Base-by-base conservation (phyloP, 2,113 vertebrate genomes). In the Esox niger region DNA sequence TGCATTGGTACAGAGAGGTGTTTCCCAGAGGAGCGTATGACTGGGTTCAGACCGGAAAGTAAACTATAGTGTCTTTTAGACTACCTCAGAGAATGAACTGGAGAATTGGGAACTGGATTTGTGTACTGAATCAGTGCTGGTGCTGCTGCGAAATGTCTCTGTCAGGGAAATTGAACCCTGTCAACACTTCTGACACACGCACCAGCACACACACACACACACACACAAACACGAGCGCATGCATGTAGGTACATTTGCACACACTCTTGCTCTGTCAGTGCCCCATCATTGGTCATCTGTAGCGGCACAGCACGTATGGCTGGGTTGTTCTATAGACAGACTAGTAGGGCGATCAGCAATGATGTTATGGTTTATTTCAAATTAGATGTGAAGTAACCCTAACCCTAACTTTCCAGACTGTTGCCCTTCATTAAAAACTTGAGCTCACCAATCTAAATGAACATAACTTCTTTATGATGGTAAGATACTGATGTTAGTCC, bases 321-420 rank as follows among this genome's bases (percentile, higher is more conserved):
- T 29, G 7, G 76, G 84, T 83, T 88, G 88, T 90, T 90, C 87
- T 64, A 90, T 88, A 90, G 87, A 90, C 85, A 83, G 86, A 79
- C 88, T 88, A 86, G 87, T 90, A 88, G 88, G 88, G 88, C 86
- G 79, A 87, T 88, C 13, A 43, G 3, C 35, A 66, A n/a, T n/a
- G n/a, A n/a, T n/a, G n/a, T n/a, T n/a, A n/a, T n/a, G n/a, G n/a
- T n/a, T n/a, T n/a, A n/a, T n/a, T n/a, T n/a, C n/a, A n/a, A n/a
- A n/a, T n/a, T n/a, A n/a, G n/a, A n/a, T n/a, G n/a, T n/a, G n/a
- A n/a, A n/a, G n/a, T n/a, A n/a, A n/a, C n/a, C n/a, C n/a, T n/a
- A n/a, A n/a, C n/a, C n/a, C n/a, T n/a, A n/a, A n/a, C n/a, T n/a
- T n/a, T n/a, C n/a, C n/a, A n/a, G n/a, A n/a, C n/a, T n/a, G n/a